phyloP scores from a whole-genome alignment of 2,797 vertebrate genomes.

The Clarias laeviceps region DNA sequence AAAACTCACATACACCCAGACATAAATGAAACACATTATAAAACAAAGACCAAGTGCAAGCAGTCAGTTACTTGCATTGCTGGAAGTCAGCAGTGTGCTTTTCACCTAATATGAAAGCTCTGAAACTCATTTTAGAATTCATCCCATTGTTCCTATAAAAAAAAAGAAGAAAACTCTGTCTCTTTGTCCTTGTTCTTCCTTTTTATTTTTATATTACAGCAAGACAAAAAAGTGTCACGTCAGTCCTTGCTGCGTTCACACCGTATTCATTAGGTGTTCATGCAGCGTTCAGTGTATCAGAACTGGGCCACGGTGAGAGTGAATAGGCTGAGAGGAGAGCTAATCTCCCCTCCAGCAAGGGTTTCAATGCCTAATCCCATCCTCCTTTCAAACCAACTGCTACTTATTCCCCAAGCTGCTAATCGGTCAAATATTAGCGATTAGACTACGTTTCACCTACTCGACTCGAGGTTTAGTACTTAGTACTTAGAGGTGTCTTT shows the following conservation, averaged over 20 bases:
- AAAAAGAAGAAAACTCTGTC: not conserved
- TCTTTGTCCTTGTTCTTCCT: not conserved
- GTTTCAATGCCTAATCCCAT: constrained; percentile 56
- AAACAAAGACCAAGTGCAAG: not conserved
- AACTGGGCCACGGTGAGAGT: constrained; percentile 52
- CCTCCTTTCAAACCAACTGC: constrained; percentile 43
- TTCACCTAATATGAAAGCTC: not conserved
- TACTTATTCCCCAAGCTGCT: constrained; percentile 47
- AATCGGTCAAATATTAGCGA: constrained; percentile 55
- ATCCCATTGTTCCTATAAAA: not conserved
- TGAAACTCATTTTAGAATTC: not conserved
- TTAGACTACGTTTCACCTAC: constrained; percentile 28
- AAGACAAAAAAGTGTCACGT: constrained; percentile 6
- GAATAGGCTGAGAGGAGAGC: constrained; percentile 40
- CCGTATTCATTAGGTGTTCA: not conserved
- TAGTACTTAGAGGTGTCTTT: constrained; percentile 3
- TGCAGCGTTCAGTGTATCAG: constrained; percentile 35
- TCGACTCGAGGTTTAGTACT: not conserved
- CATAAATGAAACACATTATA: not conserved
- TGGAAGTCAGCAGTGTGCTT: not conserved
- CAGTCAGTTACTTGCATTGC: not conserved
- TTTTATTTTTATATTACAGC: not conserved
- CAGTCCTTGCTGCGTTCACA: constrained; percentile 17
- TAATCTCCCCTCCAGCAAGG: constrained; percentile 55
- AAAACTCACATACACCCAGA: not conserved